These are phyloP conservation scores for Chiroxiphia lanceolata DNA, from an alignment of 2,797 vertebrate genomes.

Conservation along the genomic window DNA sequence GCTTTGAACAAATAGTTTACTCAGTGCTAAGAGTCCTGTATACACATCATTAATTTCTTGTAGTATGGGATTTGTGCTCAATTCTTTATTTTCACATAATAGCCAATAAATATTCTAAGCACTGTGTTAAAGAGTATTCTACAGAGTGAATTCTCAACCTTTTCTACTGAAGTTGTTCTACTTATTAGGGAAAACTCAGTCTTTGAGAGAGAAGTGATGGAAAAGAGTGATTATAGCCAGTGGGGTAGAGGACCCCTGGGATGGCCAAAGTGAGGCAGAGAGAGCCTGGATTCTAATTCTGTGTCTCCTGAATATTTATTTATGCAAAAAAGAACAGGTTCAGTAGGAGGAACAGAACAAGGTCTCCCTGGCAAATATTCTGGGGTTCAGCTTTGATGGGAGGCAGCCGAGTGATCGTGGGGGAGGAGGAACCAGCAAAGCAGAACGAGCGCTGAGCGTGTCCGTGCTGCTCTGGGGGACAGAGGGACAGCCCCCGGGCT, in stretches of 20 bases:
- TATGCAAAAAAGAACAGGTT: slow-evolving; percentile 40
- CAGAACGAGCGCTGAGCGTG: accelerated
- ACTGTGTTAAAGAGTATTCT: neutral
- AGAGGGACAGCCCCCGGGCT: neutral
- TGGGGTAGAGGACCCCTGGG: slow-evolving; percentile 47
- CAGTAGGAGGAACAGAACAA: neutral
- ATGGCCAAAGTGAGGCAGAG: slow-evolving; percentile 25
- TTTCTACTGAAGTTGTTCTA: neutral
- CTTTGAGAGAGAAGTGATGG: slow-evolving; percentile 6
- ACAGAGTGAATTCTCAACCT: neutral
- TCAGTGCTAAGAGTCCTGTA: neutral
- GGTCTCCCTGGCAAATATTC: neutral
- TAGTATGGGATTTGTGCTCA: slow-evolving; percentile 8
- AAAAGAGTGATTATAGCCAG: slow-evolving; percentile 26
- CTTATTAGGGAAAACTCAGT: neutral
- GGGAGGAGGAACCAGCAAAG: accelerated
- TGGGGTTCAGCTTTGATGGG: neutral
- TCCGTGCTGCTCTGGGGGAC: neutral
- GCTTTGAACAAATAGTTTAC: slow-evolving; percentile 39
- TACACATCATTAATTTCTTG: slow-evolving; percentile 41
- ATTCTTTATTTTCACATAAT: neutral
- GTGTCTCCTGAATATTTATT: slow-evolving; percentile 58
- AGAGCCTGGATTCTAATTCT: slow-evolving; percentile 19
- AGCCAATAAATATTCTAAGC: slow-evolving; percentile 33
- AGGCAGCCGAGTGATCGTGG: accelerated